Evolutionary conservation across 1,140 invertebrate species (phyloP), one percentile per base, ranked within the genome.

Genomic region (Nasonia vitripennis): DNA sequence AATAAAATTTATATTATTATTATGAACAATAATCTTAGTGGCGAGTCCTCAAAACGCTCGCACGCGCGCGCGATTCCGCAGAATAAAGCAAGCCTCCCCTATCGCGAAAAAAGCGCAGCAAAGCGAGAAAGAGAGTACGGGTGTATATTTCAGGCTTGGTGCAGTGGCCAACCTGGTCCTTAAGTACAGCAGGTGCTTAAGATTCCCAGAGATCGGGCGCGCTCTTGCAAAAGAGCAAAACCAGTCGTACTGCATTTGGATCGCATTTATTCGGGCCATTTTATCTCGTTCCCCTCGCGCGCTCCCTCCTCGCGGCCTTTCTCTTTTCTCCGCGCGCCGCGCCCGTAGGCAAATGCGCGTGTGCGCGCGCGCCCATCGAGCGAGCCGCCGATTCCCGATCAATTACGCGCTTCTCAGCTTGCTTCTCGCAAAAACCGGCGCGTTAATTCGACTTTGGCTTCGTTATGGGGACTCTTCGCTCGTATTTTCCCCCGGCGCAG

Each of bases 161-260:
- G 20, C 20, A 55, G 17, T 37, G 74, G 10, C 12, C 48, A 78
- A 27, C 77, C 48, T 51, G 77, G 23, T 78, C 77, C 77, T 34
- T 62, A 90, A 89, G 87, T 90, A 62, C 55, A 89, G 89, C 90
- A 90, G 90, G 89, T 91, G 90, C 87, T 89, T 89, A 90, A 91
- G 88, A 90, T 89, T 88, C 88, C 83, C 88, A 78, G 77, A 78
- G 77, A 78, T 78, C 75, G 75, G 37, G 45, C 23, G 45, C 45
- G 20, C 45, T 51, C 17, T 51, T 27, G 75, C 74, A 51, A 78
- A 78, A 78, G 77, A 34, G 77, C 88, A 89, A 86, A 90, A 90
- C 89, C 89, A 90, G 89, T 90, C 87, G 89, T 86, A 85, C 89
- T 88, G 88, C 89, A 90, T 89, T 90, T 87, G 88, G 88, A 88